Evolutionary conservation across 2,113 vertebrate genomes (phyloP).

Genomic region (Donacobius atricapilla): DNA sequence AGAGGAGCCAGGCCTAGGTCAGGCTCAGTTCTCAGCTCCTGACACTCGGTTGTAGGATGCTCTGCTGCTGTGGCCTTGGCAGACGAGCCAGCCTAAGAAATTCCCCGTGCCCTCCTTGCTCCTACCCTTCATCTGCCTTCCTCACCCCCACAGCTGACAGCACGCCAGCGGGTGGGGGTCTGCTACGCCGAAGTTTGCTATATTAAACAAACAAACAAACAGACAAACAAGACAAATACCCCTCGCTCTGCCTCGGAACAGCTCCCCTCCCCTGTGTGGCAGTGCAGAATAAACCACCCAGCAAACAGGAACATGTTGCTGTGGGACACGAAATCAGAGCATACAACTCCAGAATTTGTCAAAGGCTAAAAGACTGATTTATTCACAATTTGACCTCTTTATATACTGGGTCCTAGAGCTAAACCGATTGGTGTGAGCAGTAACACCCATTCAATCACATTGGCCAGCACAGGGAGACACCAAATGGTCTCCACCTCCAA

Average conservation of each 20-base stretch:
- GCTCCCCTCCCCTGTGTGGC: background rate
- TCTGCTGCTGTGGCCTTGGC: background rate
- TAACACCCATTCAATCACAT: too few relatives aligned
- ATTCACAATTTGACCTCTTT: too few relatives aligned
- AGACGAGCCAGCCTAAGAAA: background rate
- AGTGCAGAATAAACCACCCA: background rate
- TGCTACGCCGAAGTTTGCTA: accelerated
- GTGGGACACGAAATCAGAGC: too few relatives aligned
- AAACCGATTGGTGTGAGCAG: too few relatives aligned
- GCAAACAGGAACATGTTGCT: too few relatives aligned
- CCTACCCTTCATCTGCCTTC: background rate
- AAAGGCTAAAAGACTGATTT: too few relatives aligned
- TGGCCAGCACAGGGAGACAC: too few relatives aligned
- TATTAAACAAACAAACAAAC: background rate
- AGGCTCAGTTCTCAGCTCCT: background rate
- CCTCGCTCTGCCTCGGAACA: background rate
- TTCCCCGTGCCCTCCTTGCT: background rate
- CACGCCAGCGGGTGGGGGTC: background rate
- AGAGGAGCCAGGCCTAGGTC: background rate
- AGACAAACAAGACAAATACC: accelerated
- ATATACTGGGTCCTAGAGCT: too few relatives aligned
- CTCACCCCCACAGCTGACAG: background rate
- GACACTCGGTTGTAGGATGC: accelerated
- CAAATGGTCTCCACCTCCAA: too few relatives aligned
- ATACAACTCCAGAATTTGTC: too few relatives aligned